phyloP scores from a whole-genome alignment of 2,888 invertebrate species.

The Acanthococcus lagerstroemiae region DNA sequence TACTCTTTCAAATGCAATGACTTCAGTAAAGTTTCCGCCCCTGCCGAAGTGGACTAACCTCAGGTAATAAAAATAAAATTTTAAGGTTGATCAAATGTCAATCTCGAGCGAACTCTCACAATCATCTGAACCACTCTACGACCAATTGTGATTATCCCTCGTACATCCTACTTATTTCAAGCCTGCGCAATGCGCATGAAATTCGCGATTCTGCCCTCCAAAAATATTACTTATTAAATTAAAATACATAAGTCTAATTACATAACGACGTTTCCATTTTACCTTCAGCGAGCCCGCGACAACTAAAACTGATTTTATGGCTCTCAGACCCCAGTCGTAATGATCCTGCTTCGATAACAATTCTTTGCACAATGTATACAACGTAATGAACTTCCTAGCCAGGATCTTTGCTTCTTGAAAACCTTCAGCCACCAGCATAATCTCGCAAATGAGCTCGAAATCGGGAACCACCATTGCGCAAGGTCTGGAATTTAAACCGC shows the following conservation, averaged over 20 bases:
- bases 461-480: slow-evolving; percentile 98
- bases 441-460: slow-evolving; percentile 93
- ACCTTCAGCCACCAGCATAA: slow-evolving; percentile 96
- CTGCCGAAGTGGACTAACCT: no score
- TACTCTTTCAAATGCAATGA: no score
- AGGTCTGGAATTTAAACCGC: slow-evolving; percentile 54
- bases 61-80: no score
- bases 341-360: slow-evolving; percentile 91
- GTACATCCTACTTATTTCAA: no score
- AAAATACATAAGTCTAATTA: background rate
- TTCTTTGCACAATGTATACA: slow-evolving; percentile 90
- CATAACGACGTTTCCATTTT: no score
- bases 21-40: no score
- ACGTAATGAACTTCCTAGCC: slow-evolving; percentile 88
- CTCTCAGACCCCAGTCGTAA: slow-evolving; percentile 93
- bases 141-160: background rate
- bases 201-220: no score
- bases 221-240: no score
- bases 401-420: slow-evolving; percentile 89
- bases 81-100: no score
- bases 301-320: slow-evolving; percentile 91
- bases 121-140: background rate
- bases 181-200: no score
- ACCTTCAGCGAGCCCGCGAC: slow-evolving; percentile 93
- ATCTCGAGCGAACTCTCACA: no score